Percentiles rank a stretch among this genome's conserved stretches.
Conservation (phyloP, 1,140 invertebrate species). For the Spodoptera litura region DNA sequence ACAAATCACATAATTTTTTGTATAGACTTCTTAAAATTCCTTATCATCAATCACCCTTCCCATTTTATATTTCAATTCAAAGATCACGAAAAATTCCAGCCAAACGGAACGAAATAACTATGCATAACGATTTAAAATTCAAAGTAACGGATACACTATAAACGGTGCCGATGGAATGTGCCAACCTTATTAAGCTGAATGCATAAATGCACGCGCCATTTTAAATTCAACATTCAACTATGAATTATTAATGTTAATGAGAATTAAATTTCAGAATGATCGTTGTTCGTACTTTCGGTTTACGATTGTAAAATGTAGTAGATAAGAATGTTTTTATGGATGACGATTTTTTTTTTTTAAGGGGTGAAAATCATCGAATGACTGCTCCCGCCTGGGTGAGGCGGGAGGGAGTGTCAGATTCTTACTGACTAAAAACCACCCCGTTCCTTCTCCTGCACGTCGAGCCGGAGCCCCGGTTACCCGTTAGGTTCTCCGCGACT, state of each 20-base stretch:
- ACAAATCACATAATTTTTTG: no score
- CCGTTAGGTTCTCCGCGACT: no score
- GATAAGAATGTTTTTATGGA: no score
- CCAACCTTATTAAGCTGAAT: conserved; percentile 30
- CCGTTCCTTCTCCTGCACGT: no score
- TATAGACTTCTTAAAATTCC: no score
- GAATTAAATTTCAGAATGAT: conserved; percentile 50
- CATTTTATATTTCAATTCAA: background rate
- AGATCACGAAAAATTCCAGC: background rate
- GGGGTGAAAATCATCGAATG: no score
- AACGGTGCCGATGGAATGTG: conserved; percentile 9
- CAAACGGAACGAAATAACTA: background rate
- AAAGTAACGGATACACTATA: background rate
- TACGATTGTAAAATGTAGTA: background rate
- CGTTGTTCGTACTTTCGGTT: background rate
- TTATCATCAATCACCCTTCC: background rate
- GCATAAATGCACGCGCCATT: conserved; percentile 47
- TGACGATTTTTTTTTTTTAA: no score
- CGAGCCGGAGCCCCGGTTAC: no score
- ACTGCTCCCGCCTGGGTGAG: no score
- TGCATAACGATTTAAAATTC: conserved; percentile 29
- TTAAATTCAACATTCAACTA: conserved; percentile 46
- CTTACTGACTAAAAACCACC: no score
- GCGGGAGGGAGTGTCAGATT: no score
- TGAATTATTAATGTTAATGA: conserved; percentile 57